A percentile compares a stretch with the other conserved stretches of the same genome.
Conservation (phyloP, 2,888 invertebrate species). For the Osmoderma eremita region DNA sequence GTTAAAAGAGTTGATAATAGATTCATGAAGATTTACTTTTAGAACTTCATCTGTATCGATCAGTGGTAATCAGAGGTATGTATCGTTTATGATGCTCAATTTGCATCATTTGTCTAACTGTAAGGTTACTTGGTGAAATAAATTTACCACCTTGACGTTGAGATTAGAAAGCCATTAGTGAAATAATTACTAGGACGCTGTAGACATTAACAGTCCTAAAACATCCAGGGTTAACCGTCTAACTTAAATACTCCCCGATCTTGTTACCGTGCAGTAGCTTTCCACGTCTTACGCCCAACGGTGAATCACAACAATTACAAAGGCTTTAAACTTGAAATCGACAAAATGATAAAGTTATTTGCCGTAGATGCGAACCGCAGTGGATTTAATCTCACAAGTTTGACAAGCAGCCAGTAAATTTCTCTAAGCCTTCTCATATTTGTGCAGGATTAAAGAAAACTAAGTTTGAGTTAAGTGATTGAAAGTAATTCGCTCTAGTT, state of each 20-base stretch:
- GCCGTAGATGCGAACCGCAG: conserved; percentile 2
- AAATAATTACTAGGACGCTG: conserved; percentile 13
- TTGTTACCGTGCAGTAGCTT: conserved; percentile 6
- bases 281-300: conserved; percentile 19
- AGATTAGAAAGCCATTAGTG: conserved; percentile 4
- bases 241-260: conserved; percentile 7
- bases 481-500: conserved; percentile 31
- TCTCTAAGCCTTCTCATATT: conserved; percentile 31
- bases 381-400: conserved; percentile 25
- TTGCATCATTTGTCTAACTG: too few relatives aligned
- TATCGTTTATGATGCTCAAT: too few relatives aligned
- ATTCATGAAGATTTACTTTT: too few relatives aligned
- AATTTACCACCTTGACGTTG: too few relatives aligned
- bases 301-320: conserved; percentile 30
- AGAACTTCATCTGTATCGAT: too few relatives aligned
- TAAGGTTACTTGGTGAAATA: too few relatives aligned
- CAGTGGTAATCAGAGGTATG: too few relatives aligned
- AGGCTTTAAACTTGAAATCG: conserved; percentile 34
- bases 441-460: conserved; percentile 30
- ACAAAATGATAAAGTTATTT: conserved; percentile 34
- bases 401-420: conserved; percentile 31
- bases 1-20: too few relatives aligned
- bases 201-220: conserved; percentile 29
- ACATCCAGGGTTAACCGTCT: conserved; percentile 18
- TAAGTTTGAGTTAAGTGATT: conserved; percentile 31